Base-by-base conservation (phyloP, 2,113 vertebrate genomes). In the Aptenodytes forsteri region DNA sequence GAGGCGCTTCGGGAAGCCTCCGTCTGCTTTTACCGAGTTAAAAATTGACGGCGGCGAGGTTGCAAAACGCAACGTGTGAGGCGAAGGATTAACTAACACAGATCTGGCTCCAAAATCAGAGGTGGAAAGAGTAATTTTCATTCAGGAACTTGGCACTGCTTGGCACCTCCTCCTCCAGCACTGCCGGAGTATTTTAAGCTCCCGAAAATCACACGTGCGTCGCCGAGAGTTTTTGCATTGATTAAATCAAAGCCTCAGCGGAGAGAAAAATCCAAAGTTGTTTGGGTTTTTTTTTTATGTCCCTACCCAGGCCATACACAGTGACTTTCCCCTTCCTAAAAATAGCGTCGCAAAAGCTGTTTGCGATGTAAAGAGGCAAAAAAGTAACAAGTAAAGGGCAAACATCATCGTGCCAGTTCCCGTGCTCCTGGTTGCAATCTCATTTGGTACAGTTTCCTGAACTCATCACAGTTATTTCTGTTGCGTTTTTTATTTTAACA, bases 51-150 rank as follows among this genome's bases (percentile, higher is more conserved):
- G 83, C 0, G 9, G n/a, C 1, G 42, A 85, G 73, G 16, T 3
- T 93, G 70, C 70, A 79, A 65, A 87, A 90, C 1, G 4, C 42
- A 44, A 61, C 0, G 4, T 17, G 61, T 14, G 78, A 90, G 88
- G 89, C 23, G 2, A 67, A 67, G 89, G 86, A 88, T 90, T 87
- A 70, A 90, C 90, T 88, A 84, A 20, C 49, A 34, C 13, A 20
- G 50, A 66, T 27, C 89, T 92, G 89, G 79, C 89, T 95, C 96
- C 89, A 76, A 40, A 90, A 85, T 19, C 83, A 75, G 90, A 32
- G 94, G 72, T 10, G 4, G 47, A 3, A 26, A 67, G 92, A 92
- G 82, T 34, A 30, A 84, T 89, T 89, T 77, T 81, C 90, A 81
- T 91, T 89, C 87, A 81, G 90, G 80, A 96, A 61, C 72, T 83